Evolutionary conservation across 2,888 invertebrate genomes (phyloP).

Genomic region (Rambutsinella grinnellia): DNA sequence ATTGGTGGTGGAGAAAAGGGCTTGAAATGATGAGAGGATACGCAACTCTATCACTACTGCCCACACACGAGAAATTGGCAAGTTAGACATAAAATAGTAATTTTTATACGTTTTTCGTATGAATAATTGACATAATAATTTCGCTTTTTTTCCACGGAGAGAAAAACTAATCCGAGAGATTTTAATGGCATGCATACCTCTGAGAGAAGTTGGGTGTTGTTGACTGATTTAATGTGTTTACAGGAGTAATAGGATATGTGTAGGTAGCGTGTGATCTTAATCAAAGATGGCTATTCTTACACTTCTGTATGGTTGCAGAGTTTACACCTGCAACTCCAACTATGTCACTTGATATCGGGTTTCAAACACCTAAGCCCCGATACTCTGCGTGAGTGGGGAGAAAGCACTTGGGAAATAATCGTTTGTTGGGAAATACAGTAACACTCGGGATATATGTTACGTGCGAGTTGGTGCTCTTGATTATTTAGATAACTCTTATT

Average conservation of each 20-base stretch:
- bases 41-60: background rate
- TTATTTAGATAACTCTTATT: constrained; percentile 16
- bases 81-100: too few species aligned
- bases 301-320: constrained; percentile 29
- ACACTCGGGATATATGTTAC: background rate
- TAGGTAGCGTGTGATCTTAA: constrained; percentile 27
- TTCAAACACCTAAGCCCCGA: constrained; percentile 22
- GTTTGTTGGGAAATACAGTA: too few species aligned
- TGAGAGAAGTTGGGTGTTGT: too few species aligned
- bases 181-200: too few species aligned
- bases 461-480: background rate
- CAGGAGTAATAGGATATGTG: background rate
- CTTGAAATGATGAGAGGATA: background rate
- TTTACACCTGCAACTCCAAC: constrained; percentile 32
- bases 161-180: too few species aligned
- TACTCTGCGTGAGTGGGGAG: background rate
- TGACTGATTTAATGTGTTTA: background rate
- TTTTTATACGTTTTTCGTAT: too few species aligned
- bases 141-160: too few species aligned
- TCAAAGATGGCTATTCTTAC: constrained; percentile 46
- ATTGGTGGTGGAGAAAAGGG: too few species aligned
- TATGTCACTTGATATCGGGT: constrained; percentile 9
- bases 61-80: background rate
- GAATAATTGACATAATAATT: too few species aligned
- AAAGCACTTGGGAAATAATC: too few species aligned